Evolutionary conservation across 2,888 invertebrate genomes (phyloP).

Genomic region (Harpalus rufipes): DNA sequence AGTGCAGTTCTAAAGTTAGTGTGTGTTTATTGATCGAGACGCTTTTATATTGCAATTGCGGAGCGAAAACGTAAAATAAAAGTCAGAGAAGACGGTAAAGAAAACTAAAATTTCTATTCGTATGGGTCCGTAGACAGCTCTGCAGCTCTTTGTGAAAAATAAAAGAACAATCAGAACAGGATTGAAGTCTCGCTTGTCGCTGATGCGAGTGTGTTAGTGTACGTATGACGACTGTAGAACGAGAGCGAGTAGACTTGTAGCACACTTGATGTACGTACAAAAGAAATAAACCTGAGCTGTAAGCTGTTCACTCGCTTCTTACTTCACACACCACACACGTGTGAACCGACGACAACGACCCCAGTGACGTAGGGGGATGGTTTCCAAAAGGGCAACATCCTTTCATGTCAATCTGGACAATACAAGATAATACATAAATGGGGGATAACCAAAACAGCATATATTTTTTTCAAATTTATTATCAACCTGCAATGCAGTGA

Average conservation of each 20-base stretch:
- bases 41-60: constrained; percentile 52
- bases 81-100: constrained; percentile 47
- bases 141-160: constrained; percentile 58
- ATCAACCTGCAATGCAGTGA: too few species aligned
- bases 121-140: constrained; percentile 26
- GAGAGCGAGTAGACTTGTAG: constrained; percentile 40
- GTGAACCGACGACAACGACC: constrained; percentile 10
- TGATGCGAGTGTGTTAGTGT: constrained; percentile 40
- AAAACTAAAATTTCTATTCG: constrained; percentile 49
- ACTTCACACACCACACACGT: constrained; percentile 18
- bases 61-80: constrained; percentile 53
- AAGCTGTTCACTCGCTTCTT: constrained; percentile 23
- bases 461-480: too few species aligned
- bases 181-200: constrained; percentile 52
- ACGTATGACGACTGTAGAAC: constrained; percentile 36
- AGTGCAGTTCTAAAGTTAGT: constrained; percentile 18
- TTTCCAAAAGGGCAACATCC: background rate
- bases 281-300: constrained; percentile 50
- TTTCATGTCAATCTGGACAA: background rate
- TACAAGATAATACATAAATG: background rate
- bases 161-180: constrained; percentile 62
- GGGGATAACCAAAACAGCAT: too few species aligned
- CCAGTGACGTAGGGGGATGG: background rate
- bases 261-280: constrained; percentile 51
- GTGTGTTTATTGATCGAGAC: constrained; percentile 49